phyloP scores from a whole-genome alignment of 2,888 invertebrate genomes.

The Agrochola lychnidis region DNA sequence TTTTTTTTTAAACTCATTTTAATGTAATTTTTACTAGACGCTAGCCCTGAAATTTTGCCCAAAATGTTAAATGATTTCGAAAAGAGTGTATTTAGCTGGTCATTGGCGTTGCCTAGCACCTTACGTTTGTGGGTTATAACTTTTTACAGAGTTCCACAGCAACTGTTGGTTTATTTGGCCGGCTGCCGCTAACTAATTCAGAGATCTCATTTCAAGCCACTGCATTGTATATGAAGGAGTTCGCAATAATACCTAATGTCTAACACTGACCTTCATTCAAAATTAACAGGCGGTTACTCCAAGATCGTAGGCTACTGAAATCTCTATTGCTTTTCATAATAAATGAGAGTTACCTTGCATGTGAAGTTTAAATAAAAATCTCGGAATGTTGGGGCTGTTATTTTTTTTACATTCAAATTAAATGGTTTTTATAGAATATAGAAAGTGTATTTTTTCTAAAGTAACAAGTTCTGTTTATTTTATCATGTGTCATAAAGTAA shows the following conservation, averaged over 20 bases:
- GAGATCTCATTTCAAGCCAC: constrained; percentile 36
- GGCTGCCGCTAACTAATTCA: constrained; percentile 39
- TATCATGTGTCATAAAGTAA: too few species aligned
- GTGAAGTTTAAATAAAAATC: background rate
- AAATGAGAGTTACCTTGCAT: constrained; percentile 7
- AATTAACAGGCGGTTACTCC: constrained; percentile 42
- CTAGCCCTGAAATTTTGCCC: too few species aligned
- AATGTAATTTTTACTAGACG: background rate
- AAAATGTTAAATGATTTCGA: background rate
- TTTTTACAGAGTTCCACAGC: constrained; percentile 7
- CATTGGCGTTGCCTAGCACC: background rate
- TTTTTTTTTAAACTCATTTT: background rate
- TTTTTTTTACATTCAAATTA: background rate
- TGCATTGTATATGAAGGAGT: constrained; percentile 55
- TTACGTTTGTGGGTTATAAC: background rate
- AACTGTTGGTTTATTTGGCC: constrained; percentile 21
- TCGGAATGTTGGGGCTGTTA: background rate
- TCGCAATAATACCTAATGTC: constrained; percentile 47
- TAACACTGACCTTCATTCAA: constrained; percentile 41
- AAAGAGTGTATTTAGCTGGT: background rate
- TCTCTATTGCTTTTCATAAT: constrained; percentile 30
- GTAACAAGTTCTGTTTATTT: too few species aligned
- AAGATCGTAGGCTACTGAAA: constrained; percentile 42
- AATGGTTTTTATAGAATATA: too few species aligned
- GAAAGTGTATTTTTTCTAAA: too few species aligned